phyloP scores from a whole-genome alignment of 2,888 invertebrate genomes.

The Cerceris ruficornis region DNA sequence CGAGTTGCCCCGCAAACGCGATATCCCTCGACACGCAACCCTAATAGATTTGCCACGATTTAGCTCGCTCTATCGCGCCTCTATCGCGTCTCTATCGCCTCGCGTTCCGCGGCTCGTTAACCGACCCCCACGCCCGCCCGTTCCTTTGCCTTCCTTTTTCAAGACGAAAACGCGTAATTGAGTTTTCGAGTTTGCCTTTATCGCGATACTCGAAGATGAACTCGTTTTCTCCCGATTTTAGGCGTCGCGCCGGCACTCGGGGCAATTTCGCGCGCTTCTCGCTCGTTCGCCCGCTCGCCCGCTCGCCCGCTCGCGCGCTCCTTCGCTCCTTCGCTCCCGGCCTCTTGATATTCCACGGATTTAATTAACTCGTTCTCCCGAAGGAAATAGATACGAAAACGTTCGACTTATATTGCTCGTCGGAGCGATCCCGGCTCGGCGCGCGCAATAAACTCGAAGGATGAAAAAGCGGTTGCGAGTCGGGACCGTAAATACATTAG shows the following conservation, averaged over 20 bases:
- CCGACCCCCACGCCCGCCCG: constrained; percentile 2
- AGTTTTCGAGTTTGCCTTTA: not conserved
- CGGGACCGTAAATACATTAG: constrained; percentile 47
- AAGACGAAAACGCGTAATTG: constrained; percentile 21
- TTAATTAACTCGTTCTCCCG: constrained; percentile 49
- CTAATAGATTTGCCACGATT: constrained; percentile 62
- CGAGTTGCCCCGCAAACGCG: not conserved
- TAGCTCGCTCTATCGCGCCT: constrained; percentile 29
- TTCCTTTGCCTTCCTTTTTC: not conserved
- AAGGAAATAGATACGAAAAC: constrained; percentile 38
- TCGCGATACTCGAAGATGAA: constrained; percentile 5
- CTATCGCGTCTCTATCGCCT: not conserved
- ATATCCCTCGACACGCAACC: constrained; percentile 47
- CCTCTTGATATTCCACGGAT: not conserved
- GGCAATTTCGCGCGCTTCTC: not conserved
- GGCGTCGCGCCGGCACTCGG: constrained; percentile 12
- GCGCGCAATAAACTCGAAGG: constrained; percentile 36
- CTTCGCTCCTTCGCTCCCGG: not conserved
- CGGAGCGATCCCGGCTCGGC: constrained; percentile 3
- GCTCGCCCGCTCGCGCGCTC: not conserved
- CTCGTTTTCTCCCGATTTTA: constrained; percentile 40
- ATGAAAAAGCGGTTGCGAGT: not conserved
- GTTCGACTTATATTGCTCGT: constrained; percentile 28
- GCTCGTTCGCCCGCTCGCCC: constrained; percentile 18
- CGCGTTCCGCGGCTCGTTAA: constrained; percentile 45